Evolutionary conservation across 2,888 invertebrate genomes (phyloP).

Genomic region (Eupithecia exiguata): DNA sequence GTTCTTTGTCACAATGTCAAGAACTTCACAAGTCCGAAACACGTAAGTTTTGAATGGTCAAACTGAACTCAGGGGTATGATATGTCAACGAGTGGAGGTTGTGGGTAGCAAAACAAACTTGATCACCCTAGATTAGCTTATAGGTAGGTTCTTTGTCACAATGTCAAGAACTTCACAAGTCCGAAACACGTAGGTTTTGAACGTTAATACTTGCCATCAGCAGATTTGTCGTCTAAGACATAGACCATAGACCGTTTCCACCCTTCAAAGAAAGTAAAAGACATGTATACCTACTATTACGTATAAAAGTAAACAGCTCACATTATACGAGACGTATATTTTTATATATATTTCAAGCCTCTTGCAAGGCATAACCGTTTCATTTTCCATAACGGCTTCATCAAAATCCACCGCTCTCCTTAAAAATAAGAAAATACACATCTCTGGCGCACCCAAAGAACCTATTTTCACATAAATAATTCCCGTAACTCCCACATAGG

Average conservation of each 20-base stretch:
- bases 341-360: constrained; percentile 3
- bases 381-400: constrained; percentile 39
- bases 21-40: background rate
- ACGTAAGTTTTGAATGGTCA: background rate
- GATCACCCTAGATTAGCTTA: background rate
- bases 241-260: background rate
- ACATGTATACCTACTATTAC: background rate
- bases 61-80: background rate
- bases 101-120: background rate
- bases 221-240: background rate
- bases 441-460: constrained; percentile 39
- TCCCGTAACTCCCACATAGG: constrained; percentile 24
- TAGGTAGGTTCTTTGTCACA: background rate
- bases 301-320: background rate
- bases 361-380: constrained; percentile 20
- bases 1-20: background rate
- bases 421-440: constrained; percentile 43
- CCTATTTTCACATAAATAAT: constrained; percentile 46
- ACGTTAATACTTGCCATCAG: background rate
- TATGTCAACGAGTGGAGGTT: background rate
- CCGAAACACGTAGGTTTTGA: background rate
- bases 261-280: background rate
- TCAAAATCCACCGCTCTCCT: constrained; percentile 41
- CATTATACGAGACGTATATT: background rate
- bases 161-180: background rate